Base-by-base conservation (phyloP, 1,140 invertebrate species). In the Drosophila aff. region DNA sequence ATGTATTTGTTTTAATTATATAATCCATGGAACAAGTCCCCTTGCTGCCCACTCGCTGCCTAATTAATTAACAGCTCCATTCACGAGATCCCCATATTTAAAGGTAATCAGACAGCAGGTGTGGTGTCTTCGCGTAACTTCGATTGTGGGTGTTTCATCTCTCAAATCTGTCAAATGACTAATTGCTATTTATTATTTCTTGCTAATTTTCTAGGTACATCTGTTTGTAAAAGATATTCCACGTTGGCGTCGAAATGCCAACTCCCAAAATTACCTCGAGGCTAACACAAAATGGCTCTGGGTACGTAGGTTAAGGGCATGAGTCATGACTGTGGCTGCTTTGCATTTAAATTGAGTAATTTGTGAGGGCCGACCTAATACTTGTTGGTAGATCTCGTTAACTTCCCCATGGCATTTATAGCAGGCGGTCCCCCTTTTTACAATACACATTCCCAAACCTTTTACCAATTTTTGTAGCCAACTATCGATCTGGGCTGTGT, bases 271-370 rank as follows among this genome's bases (percentile, higher is more conserved):
- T 55, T 63, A 21, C 21, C 26, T 36, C n/a, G 18, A 41, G 40
- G 21, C 53, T 60, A 16, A 68, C 31, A 46, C 15, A n/a, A 28
- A 55, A 38, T 46, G 18, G 28, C 23, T 61, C 16, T 18, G 46
- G 18, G 43, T 65, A 76, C 61, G 49, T 50, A 76, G 62, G 46
- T 77, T 76, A 59, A 67, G 63, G 62, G 53, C 40, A 77, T 77
- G 75, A 77, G 41, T 77, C 75, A 77, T 75, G 52, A 15, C 53
- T 28, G 44, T 15, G 43, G 36, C 67, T 72, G 68, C 38, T 73
- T 73, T 73, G 69, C 53, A 73, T 73, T 73, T 73, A 73, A 73
- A 73, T 73, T 73, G 67, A 52, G 67, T 73, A 73, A 73, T 52
- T 61, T 73, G 38, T 73, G 53, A 60, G 69, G 52, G 23, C 47